Evolutionary conservation across 1,140 invertebrate species (phyloP).

Genomic region (Aphelinus atriplicis): DNA sequence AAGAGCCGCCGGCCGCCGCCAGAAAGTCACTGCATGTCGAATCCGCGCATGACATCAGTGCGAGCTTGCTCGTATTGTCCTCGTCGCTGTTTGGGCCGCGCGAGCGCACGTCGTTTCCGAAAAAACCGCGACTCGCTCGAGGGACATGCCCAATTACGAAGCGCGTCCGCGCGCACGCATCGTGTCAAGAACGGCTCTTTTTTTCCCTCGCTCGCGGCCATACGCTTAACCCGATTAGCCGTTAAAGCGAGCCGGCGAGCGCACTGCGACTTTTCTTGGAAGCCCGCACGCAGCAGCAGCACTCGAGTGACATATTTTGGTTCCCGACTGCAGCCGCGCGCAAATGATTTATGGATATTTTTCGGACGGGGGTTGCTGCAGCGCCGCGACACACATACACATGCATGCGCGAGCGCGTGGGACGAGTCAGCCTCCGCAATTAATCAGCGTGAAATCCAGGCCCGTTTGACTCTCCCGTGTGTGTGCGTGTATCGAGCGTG

Average conservation of each 20-base stretch:
- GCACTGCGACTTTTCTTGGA: conserved; percentile 23
- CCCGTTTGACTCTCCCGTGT: too few relatives aligned
- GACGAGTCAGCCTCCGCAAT: background rate
- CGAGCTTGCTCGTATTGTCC: background rate
- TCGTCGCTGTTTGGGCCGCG: background rate
- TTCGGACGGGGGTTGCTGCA: background rate
- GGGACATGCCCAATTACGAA: conserved; percentile 34
- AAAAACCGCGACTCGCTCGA: conserved; percentile 14
- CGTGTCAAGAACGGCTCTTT: conserved; percentile 37
- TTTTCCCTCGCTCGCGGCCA: conserved; percentile 24
- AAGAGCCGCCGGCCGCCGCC: too few relatives aligned
- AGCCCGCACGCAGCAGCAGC: background rate
- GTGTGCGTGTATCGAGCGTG: conserved; percentile 1
- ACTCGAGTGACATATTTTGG: too few relatives aligned
- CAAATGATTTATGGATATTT: background rate
- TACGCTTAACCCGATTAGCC: conserved; percentile 50
- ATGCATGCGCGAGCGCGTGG: background rate
- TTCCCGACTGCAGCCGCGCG: background rate
- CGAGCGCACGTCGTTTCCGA: conserved; percentile 3
- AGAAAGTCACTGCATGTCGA: too few relatives aligned
- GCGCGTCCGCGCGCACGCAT: background rate
- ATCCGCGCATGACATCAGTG: too few relatives aligned
- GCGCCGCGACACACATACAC: background rate
- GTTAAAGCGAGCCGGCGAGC: conserved; percentile 27
- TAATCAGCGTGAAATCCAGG: background rate